Evolutionary conservation across 2,888 invertebrate species (phyloP), one percentile per base, ranked within the genome.

Genomic region (Strigamia crassipes): DNA sequence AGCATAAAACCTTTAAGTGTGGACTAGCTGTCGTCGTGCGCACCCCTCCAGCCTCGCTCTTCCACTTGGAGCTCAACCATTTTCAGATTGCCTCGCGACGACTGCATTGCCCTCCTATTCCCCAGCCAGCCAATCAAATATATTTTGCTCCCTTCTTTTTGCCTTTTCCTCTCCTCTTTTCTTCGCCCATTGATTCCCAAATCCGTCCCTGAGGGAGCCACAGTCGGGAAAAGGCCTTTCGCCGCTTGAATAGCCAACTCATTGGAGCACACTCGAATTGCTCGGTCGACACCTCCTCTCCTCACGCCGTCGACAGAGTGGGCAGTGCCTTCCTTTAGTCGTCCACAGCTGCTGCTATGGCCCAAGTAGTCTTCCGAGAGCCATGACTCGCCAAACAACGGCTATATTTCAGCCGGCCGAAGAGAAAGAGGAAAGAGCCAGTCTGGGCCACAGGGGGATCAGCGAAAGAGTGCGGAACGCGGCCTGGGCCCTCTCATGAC

Each of bases 181-280:
- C 78, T 77, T 77, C 78, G 78, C 31, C 78, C 78, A 77, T 77
- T 77, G 78, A 77, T 77, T 77, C 27, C 5, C 31, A 77, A 77
- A 77, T 77, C 78, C 38, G 78, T 38, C 78, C 78, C 34, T 38
- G 38, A 77, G 78, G 38, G 78, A 38, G 78, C 31, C 78, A 38
- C 78, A 38, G 38, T 31, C 34, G 78, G 38, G 78, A 38, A 38
- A 77, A 38, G 56, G 56, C 56, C 56, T 56, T 56, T 56, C 56
- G 56, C 56, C 56, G 56, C 56, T 56, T 56, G 56, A 56, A 56
- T 56, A 56, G 56, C 56, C 56, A 56, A 56, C 56, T 56, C 56
- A 56, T 56, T 56, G 56, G 56, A 56, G 56, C 56, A 56, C 56
- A 56, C 56, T 56, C 56, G 56, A 56, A 56, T 56, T 56, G 56